Conservation (phyloP, 2,888 invertebrate genomes). For the Aproaerema taeniolella region DNA sequence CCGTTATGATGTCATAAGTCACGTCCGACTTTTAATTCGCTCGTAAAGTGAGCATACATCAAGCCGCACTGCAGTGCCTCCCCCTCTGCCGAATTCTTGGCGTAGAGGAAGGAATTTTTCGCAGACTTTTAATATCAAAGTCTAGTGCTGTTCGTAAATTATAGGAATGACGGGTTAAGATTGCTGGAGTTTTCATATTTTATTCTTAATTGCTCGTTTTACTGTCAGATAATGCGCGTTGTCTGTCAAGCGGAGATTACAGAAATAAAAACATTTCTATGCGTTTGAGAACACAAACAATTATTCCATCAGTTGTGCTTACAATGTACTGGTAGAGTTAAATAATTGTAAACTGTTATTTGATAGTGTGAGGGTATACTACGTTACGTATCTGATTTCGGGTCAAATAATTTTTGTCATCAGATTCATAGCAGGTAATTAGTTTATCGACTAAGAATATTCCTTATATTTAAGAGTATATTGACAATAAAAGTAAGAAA, state of each 20-base stretch:
- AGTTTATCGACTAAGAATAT: too few relatives aligned
- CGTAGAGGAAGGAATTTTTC: conserved; percentile 14
- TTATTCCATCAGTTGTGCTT: neutral
- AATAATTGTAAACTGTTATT: neutral
- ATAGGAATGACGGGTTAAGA: conserved; percentile 10
- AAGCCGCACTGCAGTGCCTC: conserved; percentile 27
- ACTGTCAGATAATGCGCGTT: neutral
- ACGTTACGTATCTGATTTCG: too few relatives aligned
- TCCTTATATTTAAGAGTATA: too few relatives aligned
- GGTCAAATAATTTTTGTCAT: too few relatives aligned
- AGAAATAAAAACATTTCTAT: neutral
- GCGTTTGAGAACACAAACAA: neutral
- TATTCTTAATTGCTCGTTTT: conserved; percentile 3
- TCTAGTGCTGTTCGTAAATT: conserved; percentile 13
- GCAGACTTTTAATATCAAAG: conserved; percentile 13
- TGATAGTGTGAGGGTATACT: too few relatives aligned
- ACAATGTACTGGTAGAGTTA: neutral
- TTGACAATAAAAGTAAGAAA: too few relatives aligned
- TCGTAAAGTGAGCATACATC: conserved; percentile 49
- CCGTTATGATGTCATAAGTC: conserved; percentile 49
- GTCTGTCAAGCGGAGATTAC: neutral
- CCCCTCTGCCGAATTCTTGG: conserved; percentile 42
- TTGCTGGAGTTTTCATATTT: conserved; percentile 10
- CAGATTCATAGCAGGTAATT: too few relatives aligned
- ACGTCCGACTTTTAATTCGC: conserved; percentile 47